These are phyloP conservation scores for Enteromius anoplus DNA, from an alignment of 2,797 vertebrate species.

Conservation along the genomic window DNA sequence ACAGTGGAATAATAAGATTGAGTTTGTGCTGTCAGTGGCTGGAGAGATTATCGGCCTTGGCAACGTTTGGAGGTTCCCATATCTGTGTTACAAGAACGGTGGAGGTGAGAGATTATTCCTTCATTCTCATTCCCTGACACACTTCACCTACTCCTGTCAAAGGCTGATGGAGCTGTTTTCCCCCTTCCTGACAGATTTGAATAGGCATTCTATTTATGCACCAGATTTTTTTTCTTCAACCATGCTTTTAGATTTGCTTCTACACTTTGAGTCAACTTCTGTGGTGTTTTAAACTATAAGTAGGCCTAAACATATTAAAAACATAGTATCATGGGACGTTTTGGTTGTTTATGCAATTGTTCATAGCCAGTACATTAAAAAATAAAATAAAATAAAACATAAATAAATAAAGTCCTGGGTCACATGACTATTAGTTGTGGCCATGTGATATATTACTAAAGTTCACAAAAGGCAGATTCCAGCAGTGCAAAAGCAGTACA, in stretches of 20 bases:
- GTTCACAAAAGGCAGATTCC: neutral
- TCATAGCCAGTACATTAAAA: neutral
- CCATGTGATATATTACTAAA: neutral
- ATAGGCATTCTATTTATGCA: neutral
- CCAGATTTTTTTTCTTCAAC: neutral
- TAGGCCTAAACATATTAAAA: neutral
- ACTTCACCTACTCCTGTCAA: neutral
- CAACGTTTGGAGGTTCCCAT: slow-evolving; percentile 98
- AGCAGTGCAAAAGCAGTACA: neutral
- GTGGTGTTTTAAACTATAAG: neutral
- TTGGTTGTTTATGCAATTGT: neutral
- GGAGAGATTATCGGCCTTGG: slow-evolving; percentile 98
- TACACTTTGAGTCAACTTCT: neutral
- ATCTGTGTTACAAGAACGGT: slow-evolving; percentile 99
- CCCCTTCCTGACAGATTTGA: neutral
- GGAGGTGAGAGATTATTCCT: slow-evolving; percentile 86
- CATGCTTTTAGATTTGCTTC: neutral
- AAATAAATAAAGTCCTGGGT: neutral
- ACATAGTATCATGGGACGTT: neutral
- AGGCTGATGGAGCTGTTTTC: neutral
- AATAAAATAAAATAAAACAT: too few relatives aligned
- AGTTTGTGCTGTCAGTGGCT: slow-evolving; percentile 96
- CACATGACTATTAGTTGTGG: neutral
- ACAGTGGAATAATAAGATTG: slow-evolving; percentile 99
- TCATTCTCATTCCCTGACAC: neutral